Percentiles rank a stretch among this genome's conserved stretches.
Conservation (phyloP, 2,888 invertebrate species). For the Linnaemya vulpina region DNA sequence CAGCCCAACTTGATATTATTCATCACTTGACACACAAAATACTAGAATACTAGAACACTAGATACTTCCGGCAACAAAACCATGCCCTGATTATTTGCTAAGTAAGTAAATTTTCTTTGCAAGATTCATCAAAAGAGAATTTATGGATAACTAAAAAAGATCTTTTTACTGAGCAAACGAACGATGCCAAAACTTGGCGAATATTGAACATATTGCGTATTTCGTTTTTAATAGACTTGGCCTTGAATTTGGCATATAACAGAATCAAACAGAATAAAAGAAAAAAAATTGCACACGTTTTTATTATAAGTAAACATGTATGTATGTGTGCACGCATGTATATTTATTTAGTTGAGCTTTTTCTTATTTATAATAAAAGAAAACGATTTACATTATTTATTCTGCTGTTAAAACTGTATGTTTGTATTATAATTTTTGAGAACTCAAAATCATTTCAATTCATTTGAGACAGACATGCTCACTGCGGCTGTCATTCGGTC, state of each 20-base stretch:
- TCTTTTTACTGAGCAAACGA: neutral
- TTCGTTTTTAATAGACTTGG: constrained; percentile 37
- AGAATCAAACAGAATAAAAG: constrained; percentile 5
- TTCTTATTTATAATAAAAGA: constrained; percentile 21
- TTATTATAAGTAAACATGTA: no score
- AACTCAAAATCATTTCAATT: constrained; percentile 18
- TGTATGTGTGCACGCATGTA: no score
- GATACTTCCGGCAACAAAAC: neutral
- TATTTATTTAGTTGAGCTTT: constrained; percentile 2
- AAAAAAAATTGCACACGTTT: neutral
- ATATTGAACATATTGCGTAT: constrained; percentile 25
- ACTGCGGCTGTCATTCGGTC: constrained; percentile 2
- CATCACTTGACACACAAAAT: no score
- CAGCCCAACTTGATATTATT: no score
- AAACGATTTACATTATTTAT: constrained; percentile 23
- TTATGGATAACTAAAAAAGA: neutral
- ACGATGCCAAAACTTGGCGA: neutral
- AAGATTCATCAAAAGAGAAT: neutral
- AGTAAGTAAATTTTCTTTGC: no score
- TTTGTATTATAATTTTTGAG: constrained; percentile 12
- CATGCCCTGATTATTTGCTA: neutral
- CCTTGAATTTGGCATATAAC: constrained; percentile 53
- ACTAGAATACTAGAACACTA: no score
- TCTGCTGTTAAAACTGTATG: constrained; percentile 3
- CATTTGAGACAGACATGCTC: constrained; percentile 13